Evolutionary conservation across 2,797 vertebrate genomes (phyloP).

Genomic region (Spizella passerina): DNA sequence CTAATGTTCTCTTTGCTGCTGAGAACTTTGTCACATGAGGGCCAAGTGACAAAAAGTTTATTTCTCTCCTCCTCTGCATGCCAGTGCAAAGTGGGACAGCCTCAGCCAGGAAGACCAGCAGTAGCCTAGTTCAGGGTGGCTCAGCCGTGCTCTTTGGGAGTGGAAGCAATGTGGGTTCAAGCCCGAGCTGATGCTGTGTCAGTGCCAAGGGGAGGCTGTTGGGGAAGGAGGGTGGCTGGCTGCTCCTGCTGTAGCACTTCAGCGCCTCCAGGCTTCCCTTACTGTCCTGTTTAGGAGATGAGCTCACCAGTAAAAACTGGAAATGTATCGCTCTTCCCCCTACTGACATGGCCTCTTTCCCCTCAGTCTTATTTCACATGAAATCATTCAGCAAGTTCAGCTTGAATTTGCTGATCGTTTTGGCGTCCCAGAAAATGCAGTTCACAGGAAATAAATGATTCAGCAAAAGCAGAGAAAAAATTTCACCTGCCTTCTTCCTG

Average conservation of each 20-base stretch:
- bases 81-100: background rate
- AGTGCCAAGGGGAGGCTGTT: background rate
- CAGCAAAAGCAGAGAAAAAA: background rate
- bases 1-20: background rate
- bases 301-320: background rate
- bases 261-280: background rate
- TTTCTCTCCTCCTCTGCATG: background rate
- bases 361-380: background rate
- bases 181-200: background rate
- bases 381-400: background rate
- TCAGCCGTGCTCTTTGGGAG: background rate
- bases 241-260: background rate
- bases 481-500: background rate
- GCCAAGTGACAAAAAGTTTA: background rate
- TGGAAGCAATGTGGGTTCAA: background rate
- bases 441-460: background rate
- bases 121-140: background rate
- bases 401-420: background rate
- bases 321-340: background rate
- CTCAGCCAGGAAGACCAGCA: background rate
- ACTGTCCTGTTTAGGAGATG: accelerated
- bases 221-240: background rate
- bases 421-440: accelerated
- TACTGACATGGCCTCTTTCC: background rate
- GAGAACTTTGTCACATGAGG: background rate